Evolutionary conservation across 2,797 vertebrate genomes (phyloP), one percentile per base, ranked within the genome.

Genomic region (Falco peregrinus): DNA sequence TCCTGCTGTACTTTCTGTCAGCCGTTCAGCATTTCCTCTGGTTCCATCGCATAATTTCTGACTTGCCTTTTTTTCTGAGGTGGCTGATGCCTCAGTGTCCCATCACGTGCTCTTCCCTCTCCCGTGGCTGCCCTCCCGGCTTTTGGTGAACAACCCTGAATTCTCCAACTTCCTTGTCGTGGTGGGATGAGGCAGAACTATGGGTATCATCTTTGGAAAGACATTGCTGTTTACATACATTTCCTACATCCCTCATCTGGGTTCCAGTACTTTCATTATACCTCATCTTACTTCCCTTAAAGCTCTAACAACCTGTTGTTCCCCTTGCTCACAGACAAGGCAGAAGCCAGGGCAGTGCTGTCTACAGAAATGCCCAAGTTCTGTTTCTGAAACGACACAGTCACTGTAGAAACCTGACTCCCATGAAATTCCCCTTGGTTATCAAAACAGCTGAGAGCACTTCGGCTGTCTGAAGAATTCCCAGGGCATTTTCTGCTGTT

Each of bases 191-290:
- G 37, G 6, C 35, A 50, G 41, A 9, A 12, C 51, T 16, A 2
- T 5, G 39, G 20, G 22, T 25, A 20, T 26, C 26, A 48, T 22
- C 61, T 82, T 31, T 48, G 75, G 50, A 35, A 60, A 54, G 67
- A 3, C 47, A 26, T 5, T 8, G 4, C 28, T 3, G 0, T 20
- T 28, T 13, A 9, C 53, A 24, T 1, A 2, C 39, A 14, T 54
- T 57, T 41, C 89, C 80, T 74, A 7, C 60, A 21, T 33, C 51
- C 4, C 53, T 43, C 70, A 3, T 18, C 71, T 5, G 0, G 43
- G 70, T n/a, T 57, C 63, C 59, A 57, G 3, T 2, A 22, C 17
- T 78, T 48, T 11, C 26, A 43, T 35, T 41, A 5, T 9, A 17
- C 35, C 29, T 65, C 45, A 25, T n/a, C 73, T 53, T 29, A 31